Evolutionary conservation across 2,888 invertebrate genomes (phyloP), one percentile per base, ranked within the genome.

Genomic region (Parnassius smintheus): DNA sequence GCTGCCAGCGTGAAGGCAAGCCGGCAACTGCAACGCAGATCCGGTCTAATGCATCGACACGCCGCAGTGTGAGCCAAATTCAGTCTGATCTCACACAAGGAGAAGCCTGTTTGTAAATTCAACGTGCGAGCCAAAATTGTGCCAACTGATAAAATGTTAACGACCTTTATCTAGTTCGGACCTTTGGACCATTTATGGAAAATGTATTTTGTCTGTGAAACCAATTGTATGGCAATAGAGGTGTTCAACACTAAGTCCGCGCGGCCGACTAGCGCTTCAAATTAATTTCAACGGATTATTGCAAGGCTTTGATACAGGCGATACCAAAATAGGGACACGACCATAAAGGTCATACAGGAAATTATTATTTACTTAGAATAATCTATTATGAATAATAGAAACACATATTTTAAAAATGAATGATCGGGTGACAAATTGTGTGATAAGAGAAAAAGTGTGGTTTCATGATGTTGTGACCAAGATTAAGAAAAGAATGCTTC

Each of bases 81-180:
- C 65, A 67, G 64, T 62, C 68, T 61, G 56, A 69, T 70, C 72
- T 68, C 70, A 68, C 71, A 66, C 67, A 70, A 68, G 53, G 45
- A 67, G 69, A 70, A 70, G 66, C 65, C 68, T 67, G 70, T 68
- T 67, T 62, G 56, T 65, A 68, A 70, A 72, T 72, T 70, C 72
- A 70, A 66, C 68, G 66, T 66, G 67, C 65, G 75, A 73, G 75
- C 75, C 75, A 75, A 75, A 35, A 71, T 69, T 64, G 66, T 70
- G 69, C 67, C 69, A 73, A 73, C 75, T 75, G 72, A 74, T 74
- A 75, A 73, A 70, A 70, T 67, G 72, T 70, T 72, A 72, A 68
- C 72, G 72, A 72, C 73, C 73, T 75, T 73, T 73, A 69, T 68
- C 68, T 68, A 71, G 67, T 68, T 61, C 62, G 63, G 65, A 62